A percentile compares a stretch with the other conserved stretches of the same genome.
These are phyloP conservation scores for Anabacerthia variegaticeps DNA, from an alignment of 2,797 vertebrate species.

Conservation along the genomic window DNA sequence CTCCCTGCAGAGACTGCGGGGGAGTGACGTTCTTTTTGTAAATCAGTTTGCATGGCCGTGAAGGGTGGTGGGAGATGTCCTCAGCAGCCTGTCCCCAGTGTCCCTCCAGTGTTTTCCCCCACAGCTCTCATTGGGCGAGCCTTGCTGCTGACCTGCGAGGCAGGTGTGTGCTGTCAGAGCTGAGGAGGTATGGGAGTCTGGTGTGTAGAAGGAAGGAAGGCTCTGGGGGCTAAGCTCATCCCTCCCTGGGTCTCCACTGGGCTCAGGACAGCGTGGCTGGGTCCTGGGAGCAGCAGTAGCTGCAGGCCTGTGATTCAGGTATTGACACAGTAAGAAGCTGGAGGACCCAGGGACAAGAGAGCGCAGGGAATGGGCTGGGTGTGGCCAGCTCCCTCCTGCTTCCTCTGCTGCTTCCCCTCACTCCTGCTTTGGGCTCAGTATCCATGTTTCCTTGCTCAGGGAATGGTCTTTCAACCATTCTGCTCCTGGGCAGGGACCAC, in stretches of 20 bases:
- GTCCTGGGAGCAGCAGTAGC: background rate
- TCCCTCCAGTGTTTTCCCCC: background rate
- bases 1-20: background rate
- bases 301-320: background rate
- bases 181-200: background rate
- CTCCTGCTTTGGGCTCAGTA: background rate
- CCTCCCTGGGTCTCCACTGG: fast-evolving
- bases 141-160: background rate
- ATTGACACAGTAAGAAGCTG: background rate
- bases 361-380: fast-evolving
- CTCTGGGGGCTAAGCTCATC: background rate
- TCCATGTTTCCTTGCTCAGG: fast-evolving
- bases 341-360: background rate
- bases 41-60: background rate
- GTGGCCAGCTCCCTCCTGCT: background rate
- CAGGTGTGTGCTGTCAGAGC: background rate
- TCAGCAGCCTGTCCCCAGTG: background rate
- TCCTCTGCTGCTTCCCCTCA: fast-evolving
- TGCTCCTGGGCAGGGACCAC: background rate
- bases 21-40: background rate
- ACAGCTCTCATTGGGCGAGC: background rate
- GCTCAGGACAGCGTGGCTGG: background rate
- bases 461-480: background rate
- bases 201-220: background rate
- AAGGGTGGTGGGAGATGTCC: background rate